A percentile compares a stretch with the other conserved stretches of the same genome.
phyloP scores from a whole-genome alignment of 2,113 vertebrate species.

The Neolamprologus toae region DNA sequence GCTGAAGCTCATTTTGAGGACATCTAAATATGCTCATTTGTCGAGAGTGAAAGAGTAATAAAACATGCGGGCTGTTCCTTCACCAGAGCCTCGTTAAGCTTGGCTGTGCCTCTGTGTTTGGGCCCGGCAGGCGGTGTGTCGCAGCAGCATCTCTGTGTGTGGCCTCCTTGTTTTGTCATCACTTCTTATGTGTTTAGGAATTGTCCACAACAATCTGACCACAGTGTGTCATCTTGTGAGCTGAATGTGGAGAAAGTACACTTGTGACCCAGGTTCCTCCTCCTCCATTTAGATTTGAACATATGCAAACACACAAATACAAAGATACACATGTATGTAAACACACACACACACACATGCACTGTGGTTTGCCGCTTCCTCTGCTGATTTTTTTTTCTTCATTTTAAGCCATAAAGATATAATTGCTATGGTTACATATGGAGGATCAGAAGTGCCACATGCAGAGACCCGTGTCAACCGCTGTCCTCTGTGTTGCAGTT shows the following conservation, averaged over 20 bases:
- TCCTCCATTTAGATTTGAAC: constrained; percentile 23
- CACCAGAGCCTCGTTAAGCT: constrained; percentile 17
- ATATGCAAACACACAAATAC: constrained; percentile 11
- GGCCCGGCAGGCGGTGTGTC: constrained; percentile 37
- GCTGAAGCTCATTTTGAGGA: constrained; percentile 7
- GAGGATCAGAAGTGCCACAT: constrained; percentile 30
- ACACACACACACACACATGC: background rate
- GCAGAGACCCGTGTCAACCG: background rate
- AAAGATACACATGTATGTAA: constrained; percentile 5
- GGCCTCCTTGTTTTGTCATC: constrained; percentile 71
- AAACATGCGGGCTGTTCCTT: constrained; percentile 15
- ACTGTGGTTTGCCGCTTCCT: background rate
- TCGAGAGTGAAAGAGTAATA: constrained; percentile 12
- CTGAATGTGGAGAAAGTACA: constrained; percentile 31
- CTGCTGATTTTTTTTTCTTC: constrained; percentile 7
- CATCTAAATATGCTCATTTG: constrained; percentile 36
- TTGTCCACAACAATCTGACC: constrained; percentile 64
- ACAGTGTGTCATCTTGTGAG: constrained; percentile 43
- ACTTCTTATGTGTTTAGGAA: constrained; percentile 70
- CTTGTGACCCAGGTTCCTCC: constrained; percentile 18
- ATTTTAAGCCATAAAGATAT: constrained; percentile 7
- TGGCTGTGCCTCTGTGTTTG: constrained; percentile 34
- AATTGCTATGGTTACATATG: constrained; percentile 37
- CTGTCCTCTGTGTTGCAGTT: constrained; percentile 16
- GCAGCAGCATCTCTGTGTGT: constrained; percentile 65